Evolutionary conservation across 2,888 invertebrate genomes (phyloP).

Genomic region (Apoda limacodes): DNA sequence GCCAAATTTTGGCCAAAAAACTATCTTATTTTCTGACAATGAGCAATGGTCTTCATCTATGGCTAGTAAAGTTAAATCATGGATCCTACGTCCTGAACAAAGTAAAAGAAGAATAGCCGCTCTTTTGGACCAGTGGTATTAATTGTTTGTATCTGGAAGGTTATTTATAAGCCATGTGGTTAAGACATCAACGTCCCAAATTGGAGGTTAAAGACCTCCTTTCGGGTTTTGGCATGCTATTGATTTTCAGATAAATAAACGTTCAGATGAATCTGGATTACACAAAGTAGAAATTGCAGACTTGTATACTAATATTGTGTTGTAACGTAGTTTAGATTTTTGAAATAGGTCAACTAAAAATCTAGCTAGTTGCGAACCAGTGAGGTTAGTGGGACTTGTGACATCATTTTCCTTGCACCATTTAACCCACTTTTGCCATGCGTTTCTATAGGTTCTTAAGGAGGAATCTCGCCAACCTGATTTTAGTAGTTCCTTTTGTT

Average conservation of each 20-base stretch:
- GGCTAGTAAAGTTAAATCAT: constrained; percentile 2
- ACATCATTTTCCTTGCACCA: too few species aligned
- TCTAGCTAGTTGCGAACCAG: too few species aligned
- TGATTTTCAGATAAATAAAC: constrained; percentile 5
- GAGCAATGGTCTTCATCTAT: constrained; percentile 1
- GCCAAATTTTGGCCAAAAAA: constrained; percentile 7
- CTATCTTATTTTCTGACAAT: neutral
- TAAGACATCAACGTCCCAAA: constrained; percentile 6
- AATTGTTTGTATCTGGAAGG: constrained; percentile 1
- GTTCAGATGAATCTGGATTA: neutral
- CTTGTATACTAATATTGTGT: too few species aligned
- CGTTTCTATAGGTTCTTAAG: too few species aligned
- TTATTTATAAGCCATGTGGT: neutral
- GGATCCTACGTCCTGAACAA: constrained; percentile 6
- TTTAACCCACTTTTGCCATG: too few species aligned
- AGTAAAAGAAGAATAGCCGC: constrained; percentile 1
- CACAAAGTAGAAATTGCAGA: constrained; percentile 1
- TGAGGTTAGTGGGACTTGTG: too few species aligned
- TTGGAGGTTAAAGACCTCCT: too few species aligned
- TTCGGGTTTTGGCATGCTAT: constrained; percentile 2
- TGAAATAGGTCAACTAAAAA: too few species aligned
- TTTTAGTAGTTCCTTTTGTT: too few species aligned
- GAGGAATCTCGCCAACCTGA: too few species aligned
- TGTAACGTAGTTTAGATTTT: too few species aligned
- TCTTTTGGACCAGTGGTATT: neutral